phyloP scores from a whole-genome alignment of 2,888 invertebrate genomes.

The Melikaiella ostensackeni region DNA sequence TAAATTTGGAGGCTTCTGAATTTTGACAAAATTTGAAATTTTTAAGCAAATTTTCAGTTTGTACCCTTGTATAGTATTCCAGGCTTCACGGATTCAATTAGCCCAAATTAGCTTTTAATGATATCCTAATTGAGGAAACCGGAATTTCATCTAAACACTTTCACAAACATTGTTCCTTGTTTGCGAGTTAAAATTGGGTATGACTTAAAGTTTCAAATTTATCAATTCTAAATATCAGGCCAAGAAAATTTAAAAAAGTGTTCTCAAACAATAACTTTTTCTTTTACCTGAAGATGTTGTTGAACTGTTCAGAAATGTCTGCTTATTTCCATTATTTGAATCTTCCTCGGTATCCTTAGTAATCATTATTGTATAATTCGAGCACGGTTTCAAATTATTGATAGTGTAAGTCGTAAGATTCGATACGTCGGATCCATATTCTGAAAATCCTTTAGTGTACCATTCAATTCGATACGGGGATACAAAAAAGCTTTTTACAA shows the following conservation, averaged over 20 bases:
- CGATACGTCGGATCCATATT: background rate
- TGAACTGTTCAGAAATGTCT: background rate
- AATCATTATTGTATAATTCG: slow-evolving; percentile 5
- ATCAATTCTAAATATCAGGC: background rate
- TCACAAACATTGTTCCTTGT: too few relatives aligned
- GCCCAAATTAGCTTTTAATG: background rate
- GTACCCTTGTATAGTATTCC: too few relatives aligned
- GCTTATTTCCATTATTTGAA: background rate
- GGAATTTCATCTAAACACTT: background rate
- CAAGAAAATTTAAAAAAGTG: background rate
- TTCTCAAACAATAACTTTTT: too few relatives aligned
- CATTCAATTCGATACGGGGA: slow-evolving; percentile 9
- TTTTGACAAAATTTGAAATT: too few relatives aligned
- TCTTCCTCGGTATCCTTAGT: background rate
- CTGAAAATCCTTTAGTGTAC: background rate
- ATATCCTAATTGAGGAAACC: background rate
- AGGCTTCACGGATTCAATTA: too few relatives aligned
- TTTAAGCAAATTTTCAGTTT: too few relatives aligned
- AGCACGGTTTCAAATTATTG: background rate
- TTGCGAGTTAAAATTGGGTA: background rate
- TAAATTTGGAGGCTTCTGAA: too few relatives aligned
- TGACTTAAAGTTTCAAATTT: background rate
- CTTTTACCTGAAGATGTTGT: background rate
- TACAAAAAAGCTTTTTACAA: background rate
- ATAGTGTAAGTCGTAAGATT: slow-evolving; percentile 9